These are phyloP conservation scores for Tangara arthus DNA, from an alignment of 2,797 vertebrate genomes.

Conservation along the genomic window DNA sequence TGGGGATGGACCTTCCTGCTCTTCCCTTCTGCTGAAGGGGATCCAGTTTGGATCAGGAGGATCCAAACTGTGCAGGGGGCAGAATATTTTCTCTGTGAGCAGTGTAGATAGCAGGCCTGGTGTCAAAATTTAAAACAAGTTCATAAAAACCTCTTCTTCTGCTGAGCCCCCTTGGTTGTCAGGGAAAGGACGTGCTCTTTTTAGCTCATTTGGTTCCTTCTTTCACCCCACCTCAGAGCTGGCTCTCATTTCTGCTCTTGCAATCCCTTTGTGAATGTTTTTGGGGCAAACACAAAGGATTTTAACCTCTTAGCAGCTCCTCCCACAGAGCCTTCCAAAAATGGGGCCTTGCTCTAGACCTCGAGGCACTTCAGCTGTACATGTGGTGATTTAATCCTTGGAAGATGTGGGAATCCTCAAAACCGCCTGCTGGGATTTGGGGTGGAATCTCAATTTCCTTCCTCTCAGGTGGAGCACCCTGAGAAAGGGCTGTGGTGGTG, in stretches of 20 bases:
- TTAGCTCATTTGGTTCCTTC: not conserved
- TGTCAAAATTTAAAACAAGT: not conserved
- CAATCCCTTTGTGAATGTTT: not conserved
- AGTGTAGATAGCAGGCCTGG: not conserved
- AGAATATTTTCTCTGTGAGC: not conserved
- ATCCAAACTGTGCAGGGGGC: not conserved
- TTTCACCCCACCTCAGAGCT: not conserved
- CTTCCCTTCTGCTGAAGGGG: not conserved
- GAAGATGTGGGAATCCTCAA: conserved; percentile 52
- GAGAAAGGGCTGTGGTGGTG: not conserved
- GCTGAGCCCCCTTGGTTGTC: accelerated
- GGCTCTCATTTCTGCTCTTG: not conserved
- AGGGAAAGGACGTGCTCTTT: not conserved
- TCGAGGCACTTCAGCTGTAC: not conserved
- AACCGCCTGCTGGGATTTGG: conserved; percentile 48
- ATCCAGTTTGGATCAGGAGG: not conserved
- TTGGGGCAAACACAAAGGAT: not conserved
- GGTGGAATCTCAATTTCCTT: conserved; percentile 65
- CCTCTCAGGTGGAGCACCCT: conserved; percentile 25
- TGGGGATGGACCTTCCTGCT: not conserved
- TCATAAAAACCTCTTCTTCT: not conserved
- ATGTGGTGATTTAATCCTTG: conserved; percentile 43
- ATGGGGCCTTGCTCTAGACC: not conserved
- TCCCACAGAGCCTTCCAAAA: not conserved
- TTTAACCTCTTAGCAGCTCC: not conserved